These are phyloP conservation scores for Alloplasta piceator DNA, from an alignment of 2,888 invertebrate genomes.

Conservation along the genomic window DNA sequence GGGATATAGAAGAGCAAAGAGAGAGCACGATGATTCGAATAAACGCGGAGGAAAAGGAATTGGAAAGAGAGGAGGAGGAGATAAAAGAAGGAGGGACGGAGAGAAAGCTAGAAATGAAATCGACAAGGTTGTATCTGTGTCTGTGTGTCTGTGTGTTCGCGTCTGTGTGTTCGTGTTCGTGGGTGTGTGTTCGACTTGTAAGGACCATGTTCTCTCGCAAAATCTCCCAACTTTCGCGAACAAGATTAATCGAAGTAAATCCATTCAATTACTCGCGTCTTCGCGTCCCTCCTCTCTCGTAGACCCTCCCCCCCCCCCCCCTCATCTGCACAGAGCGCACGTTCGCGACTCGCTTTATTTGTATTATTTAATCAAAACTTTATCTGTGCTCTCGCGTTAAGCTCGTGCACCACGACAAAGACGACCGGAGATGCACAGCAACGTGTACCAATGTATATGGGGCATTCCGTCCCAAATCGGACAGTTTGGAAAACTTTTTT, in stretches of 20 bases:
- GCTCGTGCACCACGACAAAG: constrained; percentile 41
- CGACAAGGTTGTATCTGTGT: constrained; percentile 1
- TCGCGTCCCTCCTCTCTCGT: constrained; percentile 32
- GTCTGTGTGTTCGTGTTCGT: background rate
- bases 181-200: background rate
- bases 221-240: constrained; percentile 59
- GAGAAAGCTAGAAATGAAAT: constrained; percentile 6
- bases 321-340: background rate
- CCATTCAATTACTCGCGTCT: constrained; percentile 58
- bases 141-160: background rate
- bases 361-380: constrained; percentile 65
- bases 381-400: constrained; percentile 49
- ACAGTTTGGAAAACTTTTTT: too few relatives aligned
- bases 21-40: too few relatives aligned
- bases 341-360: constrained; percentile 58
- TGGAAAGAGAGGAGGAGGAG: too few relatives aligned
- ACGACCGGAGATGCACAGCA: constrained; percentile 18
- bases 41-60: too few relatives aligned
- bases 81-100: background rate
- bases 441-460: too few relatives aligned
- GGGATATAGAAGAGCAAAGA: too few relatives aligned
- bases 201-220: constrained; percentile 44
- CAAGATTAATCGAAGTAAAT: constrained; percentile 65
- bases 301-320: background rate
- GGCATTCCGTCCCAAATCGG: too few relatives aligned